Percentiles rank a stretch among this genome's conserved stretches.
Evolutionary conservation across 1,140 invertebrate genomes (phyloP).

Genomic region (Paralvinella palmiformis): DNA sequence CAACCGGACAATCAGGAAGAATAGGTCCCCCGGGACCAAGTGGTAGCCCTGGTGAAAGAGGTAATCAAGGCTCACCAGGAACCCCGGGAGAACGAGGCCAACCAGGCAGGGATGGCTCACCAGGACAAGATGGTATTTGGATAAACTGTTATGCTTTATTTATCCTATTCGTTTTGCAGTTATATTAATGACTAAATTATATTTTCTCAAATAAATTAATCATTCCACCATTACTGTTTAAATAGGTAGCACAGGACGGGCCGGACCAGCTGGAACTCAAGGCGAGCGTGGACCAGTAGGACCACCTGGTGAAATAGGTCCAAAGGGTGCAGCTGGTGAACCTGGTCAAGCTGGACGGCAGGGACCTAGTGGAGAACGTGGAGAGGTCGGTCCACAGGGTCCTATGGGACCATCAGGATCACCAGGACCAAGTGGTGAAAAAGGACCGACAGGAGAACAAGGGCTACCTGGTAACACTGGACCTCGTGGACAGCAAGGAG

Average conservation of each 20-base stretch:
- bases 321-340: conserved; percentile 9
- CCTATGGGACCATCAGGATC: background rate
- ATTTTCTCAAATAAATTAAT: background rate
- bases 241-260: no score
- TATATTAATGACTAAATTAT: background rate
- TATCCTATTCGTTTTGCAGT: background rate
- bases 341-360: conserved; percentile 24
- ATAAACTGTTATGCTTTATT: background rate
- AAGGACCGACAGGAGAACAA: no score
- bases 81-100: background rate
- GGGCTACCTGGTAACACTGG: no score
- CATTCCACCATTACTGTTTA: no score
- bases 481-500: no score
- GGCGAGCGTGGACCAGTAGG: background rate
- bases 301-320: background rate
- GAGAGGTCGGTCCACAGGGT: conserved; percentile 14
- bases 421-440: background rate
- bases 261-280: background rate
- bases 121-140: background rate
- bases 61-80: background rate
- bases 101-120: background rate
- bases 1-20: background rate
- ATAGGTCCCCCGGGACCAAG: no score
- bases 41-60: no score
- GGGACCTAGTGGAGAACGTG: conserved; percentile 26